These are phyloP conservation scores for Apis cerana DNA, from an alignment of 1,140 invertebrate genomes.

Conservation along the genomic window DNA sequence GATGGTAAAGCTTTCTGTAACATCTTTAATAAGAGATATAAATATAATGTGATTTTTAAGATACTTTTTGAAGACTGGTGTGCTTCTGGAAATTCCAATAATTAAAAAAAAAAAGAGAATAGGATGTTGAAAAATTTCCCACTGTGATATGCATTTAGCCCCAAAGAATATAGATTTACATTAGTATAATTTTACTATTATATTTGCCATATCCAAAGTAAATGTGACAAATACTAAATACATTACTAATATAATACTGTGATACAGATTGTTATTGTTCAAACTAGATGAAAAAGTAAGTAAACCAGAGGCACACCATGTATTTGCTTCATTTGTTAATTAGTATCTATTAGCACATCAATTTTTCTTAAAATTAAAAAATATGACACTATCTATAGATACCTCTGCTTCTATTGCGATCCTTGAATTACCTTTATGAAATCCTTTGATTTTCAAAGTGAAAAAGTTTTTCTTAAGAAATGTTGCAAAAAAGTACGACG, in stretches of 20 bases:
- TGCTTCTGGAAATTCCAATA: slow-evolving; percentile 60
- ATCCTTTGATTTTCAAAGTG: slow-evolving; percentile 63
- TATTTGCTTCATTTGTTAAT: slow-evolving; percentile 73
- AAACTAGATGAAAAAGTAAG: slow-evolving; percentile 76
- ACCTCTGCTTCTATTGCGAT: slow-evolving; percentile 49
- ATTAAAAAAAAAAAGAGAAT: slow-evolving; percentile 64
- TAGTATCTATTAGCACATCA: slow-evolving; percentile 73
- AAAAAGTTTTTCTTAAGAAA: slow-evolving; percentile 53
- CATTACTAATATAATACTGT: slow-evolving; percentile 79
- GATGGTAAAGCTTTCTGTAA: slow-evolving; percentile 65
- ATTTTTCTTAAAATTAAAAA: slow-evolving; percentile 68
- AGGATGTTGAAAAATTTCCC: slow-evolving; percentile 74
- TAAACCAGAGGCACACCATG: slow-evolving; percentile 70
- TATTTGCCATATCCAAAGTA: slow-evolving; percentile 81
- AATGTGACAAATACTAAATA: slow-evolving; percentile 79
- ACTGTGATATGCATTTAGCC: slow-evolving; percentile 81
- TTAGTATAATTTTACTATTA: slow-evolving; percentile 81
- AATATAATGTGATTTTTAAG: slow-evolving; percentile 66
- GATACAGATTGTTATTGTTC: slow-evolving; percentile 80
- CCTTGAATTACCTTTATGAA: slow-evolving; percentile 57
- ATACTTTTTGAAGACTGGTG: slow-evolving; percentile 58
- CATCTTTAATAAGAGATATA: slow-evolving; percentile 56
- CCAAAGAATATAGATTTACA: slow-evolving; percentile 81
- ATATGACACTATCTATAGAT: slow-evolving; percentile 69
- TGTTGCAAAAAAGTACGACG: slow-evolving; percentile 71